Conservation (phyloP, 2,113 vertebrate species). For the Entosphenus tridentatus region DNA sequence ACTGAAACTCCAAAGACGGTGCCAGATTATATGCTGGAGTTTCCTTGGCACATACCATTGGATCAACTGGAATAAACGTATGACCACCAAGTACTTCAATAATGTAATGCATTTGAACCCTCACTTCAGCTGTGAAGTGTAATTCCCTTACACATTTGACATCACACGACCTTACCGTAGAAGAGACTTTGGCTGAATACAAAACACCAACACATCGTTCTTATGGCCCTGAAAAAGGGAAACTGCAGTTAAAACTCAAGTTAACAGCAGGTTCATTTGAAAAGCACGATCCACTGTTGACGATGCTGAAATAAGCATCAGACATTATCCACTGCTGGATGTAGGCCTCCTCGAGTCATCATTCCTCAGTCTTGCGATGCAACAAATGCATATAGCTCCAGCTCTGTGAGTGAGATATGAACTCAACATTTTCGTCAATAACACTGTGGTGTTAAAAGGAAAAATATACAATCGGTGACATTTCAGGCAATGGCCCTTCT, state of each 20-base stretch:
- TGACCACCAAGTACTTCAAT: too few relatives aligned
- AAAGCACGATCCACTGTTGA: background rate
- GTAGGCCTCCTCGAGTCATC: background rate
- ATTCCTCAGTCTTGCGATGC: background rate
- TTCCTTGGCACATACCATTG: background rate
- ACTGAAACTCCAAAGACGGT: background rate
- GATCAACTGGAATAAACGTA: background rate
- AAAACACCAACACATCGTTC: background rate
- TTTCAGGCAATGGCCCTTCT: background rate
- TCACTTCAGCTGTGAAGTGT: too few relatives aligned
- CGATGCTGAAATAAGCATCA: background rate
- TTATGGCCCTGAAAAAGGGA: background rate
- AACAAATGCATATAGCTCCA: background rate
- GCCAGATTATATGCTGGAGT: background rate
- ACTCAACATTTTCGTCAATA: background rate
- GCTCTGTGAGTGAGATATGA: background rate
- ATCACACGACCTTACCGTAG: background rate
- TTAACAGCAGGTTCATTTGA: background rate
- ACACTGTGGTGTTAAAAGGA: background rate
- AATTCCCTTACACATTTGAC: too few relatives aligned
- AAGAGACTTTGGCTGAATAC: slow-evolving; percentile 5
- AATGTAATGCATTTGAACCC: too few relatives aligned
- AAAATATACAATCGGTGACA: too few relatives aligned
- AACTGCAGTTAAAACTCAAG: background rate
- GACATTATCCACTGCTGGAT: background rate